Base-by-base conservation (phyloP, 2,888 invertebrate genomes). In the Anarsia innoxiella region DNA sequence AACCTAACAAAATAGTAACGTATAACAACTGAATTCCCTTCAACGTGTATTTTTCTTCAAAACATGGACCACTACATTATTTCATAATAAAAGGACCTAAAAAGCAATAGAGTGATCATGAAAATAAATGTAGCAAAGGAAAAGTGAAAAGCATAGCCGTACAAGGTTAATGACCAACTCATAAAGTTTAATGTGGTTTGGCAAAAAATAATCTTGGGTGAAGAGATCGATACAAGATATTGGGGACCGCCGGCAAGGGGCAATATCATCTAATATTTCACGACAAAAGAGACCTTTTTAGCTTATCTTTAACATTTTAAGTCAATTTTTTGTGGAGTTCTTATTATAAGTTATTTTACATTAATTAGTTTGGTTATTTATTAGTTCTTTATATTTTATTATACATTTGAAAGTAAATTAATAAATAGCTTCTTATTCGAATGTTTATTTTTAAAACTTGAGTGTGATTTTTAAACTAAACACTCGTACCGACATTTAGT, bases 121-220 rank as follows among this genome's bases (percentile, higher is more conserved):
- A 19, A 19, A 19, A 3, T 19, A n/a, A n/a, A n/a, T n/a, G n/a
- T n/a, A n/a, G n/a, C 19, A 3, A 3, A 5, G 19, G 8, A 19
- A 19, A 19, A 19, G 19, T 3, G 19, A 19, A 19, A n/a, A n/a
- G n/a, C n/a, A 19, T 19, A 3, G 3, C 8, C 19, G 4, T 19
- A 5, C 8, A 14, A 15, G 14, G 15, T 16, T 23, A 14, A 27
- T 26, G n/a, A n/a, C 26, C n/a, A 25, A 12, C 10, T 27, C 9
- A 26, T 26, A 16, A 34, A 25, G 26, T 27, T 15, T 15, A 34
- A 34, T 34, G 15, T 2, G 23, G 14, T 32, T 12, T 3, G 10
- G n/a, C 34, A 34, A 34, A 26, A 34, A 34, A 19, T 19, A 19
- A 26, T 33, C 26, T 3, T 3, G 3, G 3, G n/a, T 3, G 6